Evolutionary conservation across 35 echinoderm and acorn worm species (phyloP).

Genomic region (Acanthaster planci): DNA sequence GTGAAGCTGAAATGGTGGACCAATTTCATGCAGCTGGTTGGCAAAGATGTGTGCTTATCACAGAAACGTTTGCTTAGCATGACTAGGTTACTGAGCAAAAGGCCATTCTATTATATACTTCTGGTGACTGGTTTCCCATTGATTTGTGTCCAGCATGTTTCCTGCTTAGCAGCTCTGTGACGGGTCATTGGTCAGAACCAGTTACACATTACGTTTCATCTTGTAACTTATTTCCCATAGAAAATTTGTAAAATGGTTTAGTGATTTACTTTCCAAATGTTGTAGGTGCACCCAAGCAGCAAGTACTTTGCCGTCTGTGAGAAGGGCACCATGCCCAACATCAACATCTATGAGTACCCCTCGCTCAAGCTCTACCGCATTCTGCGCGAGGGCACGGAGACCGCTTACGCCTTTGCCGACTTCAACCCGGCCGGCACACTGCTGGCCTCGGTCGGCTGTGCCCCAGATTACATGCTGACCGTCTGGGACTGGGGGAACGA

Average conservation of each 20-base stretch:
- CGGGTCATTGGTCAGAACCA: too few relatives aligned
- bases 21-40: too few relatives aligned
- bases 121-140: too few relatives aligned
- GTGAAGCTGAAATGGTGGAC: too few relatives aligned
- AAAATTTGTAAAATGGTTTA: not conserved
- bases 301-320: conserved; percentile 94
- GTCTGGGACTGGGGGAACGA: conserved; percentile 96
- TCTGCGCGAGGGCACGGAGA: conserved; percentile 76
- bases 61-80: too few relatives aligned
- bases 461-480: conserved; percentile 96
- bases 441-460: conserved; percentile 82
- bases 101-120: too few relatives aligned
- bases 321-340: conserved; percentile 87
- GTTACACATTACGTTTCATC: too few relatives aligned
- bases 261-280: not conserved
- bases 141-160: too few relatives aligned
- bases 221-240: not conserved
- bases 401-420: conserved; percentile 82
- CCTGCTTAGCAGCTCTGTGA: too few relatives aligned
- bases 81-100: too few relatives aligned
- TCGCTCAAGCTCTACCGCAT: conserved; percentile 91
- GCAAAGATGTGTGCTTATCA: too few relatives aligned
- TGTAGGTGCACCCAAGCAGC: conserved; percentile 84
- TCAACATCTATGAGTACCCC: conserved; percentile 87
- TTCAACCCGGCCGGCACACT: conserved; percentile 90